A percentile compares a stretch with the other conserved stretches of the same genome.
Conservation (phyloP, 2,888 invertebrate genomes). For the Lasioglossum marginatum region DNA sequence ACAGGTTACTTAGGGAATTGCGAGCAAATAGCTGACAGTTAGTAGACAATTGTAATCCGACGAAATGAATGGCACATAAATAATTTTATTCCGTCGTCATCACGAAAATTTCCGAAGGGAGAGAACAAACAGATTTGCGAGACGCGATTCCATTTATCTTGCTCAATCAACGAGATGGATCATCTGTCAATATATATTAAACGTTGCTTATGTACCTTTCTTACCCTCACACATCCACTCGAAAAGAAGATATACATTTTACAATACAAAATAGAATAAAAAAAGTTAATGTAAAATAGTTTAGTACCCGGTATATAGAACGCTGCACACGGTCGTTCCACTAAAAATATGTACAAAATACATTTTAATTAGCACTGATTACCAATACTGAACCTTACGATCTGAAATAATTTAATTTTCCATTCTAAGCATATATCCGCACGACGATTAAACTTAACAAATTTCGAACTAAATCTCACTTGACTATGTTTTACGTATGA, state of each 20-base stretch:
- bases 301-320: constrained; percentile 55
- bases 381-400: constrained; percentile 62
- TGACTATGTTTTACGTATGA: constrained; percentile 49
- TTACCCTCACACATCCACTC: constrained; percentile 64
- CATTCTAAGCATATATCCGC: constrained; percentile 17
- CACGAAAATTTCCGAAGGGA: constrained; percentile 50
- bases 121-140: constrained; percentile 34
- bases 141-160: constrained; percentile 19
- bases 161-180: constrained; percentile 18
- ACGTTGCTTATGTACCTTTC: constrained; percentile 49
- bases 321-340: constrained; percentile 45
- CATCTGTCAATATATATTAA: constrained; percentile 44
- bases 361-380: constrained; percentile 49
- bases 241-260: constrained; percentile 67
- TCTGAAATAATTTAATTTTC: constrained; percentile 61
- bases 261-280: constrained; percentile 71
- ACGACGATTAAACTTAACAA: constrained; percentile 46
- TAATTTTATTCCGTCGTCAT: constrained; percentile 73
- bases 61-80: constrained; percentile 82
- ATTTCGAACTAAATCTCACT: constrained; percentile 55
- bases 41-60: constrained; percentile 75
- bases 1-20: constrained; percentile 37
- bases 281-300: constrained; percentile 58
- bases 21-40: constrained; percentile 55
- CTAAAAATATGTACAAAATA: constrained; percentile 61